phyloP scores from a whole-genome alignment of 2,888 invertebrate species.

The Drosophila mettleri region DNA sequence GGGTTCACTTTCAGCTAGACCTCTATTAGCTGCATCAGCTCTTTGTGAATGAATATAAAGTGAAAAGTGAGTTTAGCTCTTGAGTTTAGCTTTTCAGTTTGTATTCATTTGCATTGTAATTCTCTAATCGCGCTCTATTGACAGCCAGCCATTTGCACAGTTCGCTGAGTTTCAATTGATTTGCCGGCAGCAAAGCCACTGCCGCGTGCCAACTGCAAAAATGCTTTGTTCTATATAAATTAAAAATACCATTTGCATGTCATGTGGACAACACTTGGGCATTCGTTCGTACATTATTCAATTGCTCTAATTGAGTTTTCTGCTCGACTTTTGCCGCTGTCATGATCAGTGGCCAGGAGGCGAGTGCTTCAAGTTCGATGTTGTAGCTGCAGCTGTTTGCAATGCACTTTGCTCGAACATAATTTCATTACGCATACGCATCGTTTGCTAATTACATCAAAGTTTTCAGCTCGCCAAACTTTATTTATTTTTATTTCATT shows the following conservation, averaged over 20 bases:
- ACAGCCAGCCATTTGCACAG: constrained; percentile 45
- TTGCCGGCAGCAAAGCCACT: constrained; percentile 3
- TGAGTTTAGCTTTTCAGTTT: no score
- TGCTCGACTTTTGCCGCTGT: neutral
- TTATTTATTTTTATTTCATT: no score
- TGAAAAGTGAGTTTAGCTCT: no score
- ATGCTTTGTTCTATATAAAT: constrained; percentile 3
- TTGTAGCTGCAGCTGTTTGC: constrained; percentile 3
- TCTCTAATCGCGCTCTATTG: constrained; percentile 42
- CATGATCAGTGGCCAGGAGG: neutral
- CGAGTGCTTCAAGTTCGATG: neutral
- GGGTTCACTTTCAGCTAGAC: neutral
- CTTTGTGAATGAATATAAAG: no score
- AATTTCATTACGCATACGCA: constrained; percentile 56
- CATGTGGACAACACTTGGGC: constrained; percentile 14
- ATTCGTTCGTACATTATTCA: neutral
- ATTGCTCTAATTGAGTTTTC: constrained; percentile 28
- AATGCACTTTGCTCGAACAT: constrained; percentile 19
- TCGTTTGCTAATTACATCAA: constrained; percentile 61
- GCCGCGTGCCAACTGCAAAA: constrained; percentile 4
- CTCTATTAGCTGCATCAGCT: no score
- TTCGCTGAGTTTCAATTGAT: constrained; percentile 59
- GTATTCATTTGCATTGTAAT: constrained; percentile 22
- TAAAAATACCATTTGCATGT: constrained; percentile 14
- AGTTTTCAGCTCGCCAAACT: constrained; percentile 35